Evolutionary conservation across 2,113 vertebrate species (phyloP).

Genomic region (Ciconia stormi): DNA sequence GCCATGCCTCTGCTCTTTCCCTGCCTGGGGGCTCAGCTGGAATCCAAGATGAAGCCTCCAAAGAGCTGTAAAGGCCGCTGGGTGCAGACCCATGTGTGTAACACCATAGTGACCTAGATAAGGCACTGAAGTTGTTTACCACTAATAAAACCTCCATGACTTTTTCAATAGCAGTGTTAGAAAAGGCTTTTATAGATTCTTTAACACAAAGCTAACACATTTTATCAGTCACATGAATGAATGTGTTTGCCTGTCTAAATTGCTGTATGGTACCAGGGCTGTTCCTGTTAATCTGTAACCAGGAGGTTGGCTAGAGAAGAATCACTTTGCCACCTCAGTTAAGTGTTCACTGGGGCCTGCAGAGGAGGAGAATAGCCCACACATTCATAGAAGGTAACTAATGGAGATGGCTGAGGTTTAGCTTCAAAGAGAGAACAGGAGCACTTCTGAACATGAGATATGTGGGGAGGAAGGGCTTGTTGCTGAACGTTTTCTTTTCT

Average conservation of each 20-base stretch:
- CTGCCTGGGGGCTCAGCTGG: neutral
- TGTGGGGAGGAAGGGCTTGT: neutral
- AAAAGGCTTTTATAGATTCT: constrained; percentile 55
- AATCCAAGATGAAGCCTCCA: neutral
- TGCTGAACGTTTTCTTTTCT: constrained; percentile 34
- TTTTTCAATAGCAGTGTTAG: constrained; percentile 14
- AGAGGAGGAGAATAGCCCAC: neutral
- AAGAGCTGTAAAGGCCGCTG: neutral
- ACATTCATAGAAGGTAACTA: neutral
- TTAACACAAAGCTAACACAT: constrained; percentile 46
- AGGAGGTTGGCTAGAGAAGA: neutral
- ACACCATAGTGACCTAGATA: neutral
- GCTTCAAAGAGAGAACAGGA: neutral
- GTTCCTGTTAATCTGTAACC: constrained; percentile 46
- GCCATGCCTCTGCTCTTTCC: neutral
- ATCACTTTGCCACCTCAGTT: neutral
- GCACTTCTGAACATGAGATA: neutral
- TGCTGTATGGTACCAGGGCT: neutral
- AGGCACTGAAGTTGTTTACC: constrained; percentile 23
- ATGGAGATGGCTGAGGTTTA: neutral
- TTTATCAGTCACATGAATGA: constrained; percentile 56
- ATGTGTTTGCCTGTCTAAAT: constrained; percentile 39
- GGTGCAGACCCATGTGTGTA: neutral
- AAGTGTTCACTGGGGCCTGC: neutral
- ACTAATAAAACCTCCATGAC: constrained; percentile 33